phyloP scores from a whole-genome alignment of 2,888 invertebrate species.

The Caenorhabditis sinica region DNA sequence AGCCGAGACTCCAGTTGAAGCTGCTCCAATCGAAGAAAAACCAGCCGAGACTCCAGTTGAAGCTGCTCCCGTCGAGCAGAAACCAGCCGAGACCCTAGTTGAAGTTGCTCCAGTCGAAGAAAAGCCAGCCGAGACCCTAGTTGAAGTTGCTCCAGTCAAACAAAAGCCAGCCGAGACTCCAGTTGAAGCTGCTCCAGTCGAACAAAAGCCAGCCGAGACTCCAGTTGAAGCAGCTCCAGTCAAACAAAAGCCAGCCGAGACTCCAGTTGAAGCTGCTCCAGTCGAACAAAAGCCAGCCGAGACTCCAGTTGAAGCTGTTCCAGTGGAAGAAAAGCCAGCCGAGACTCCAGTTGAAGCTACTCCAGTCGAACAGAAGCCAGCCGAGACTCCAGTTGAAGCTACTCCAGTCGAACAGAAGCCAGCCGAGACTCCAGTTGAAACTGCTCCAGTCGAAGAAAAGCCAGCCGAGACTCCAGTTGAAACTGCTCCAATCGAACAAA shows the following conservation, averaged over 20 bases:
- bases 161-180: constrained; percentile 32
- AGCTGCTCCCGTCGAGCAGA: not conserved
- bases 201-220: constrained; percentile 35
- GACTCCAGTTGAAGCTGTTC: not conserved
- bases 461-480: constrained; percentile 18
- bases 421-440: no score
- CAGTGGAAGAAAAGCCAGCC: not conserved
- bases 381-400: not conserved
- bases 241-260: constrained; percentile 2
- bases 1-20: constrained; percentile 11
- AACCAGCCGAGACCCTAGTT: no score
- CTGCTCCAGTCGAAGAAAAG: no score
- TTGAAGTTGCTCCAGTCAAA: constrained; percentile 9
- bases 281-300: constrained; percentile 1
- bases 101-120: constrained; percentile 38
- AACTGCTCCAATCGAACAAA: constrained; percentile 2
- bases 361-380: constrained; percentile 14
- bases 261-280: constrained; percentile 38
- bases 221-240: constrained; percentile 27
- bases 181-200: not conserved
- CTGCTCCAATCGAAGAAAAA: constrained; percentile 3
- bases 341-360: constrained; percentile 25
- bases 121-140: constrained; percentile 11
- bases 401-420: no score
- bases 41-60: constrained; percentile 8